Conservation (phyloP, 53 echinoderm and acorn worm species). For the Hippasteria phrygiana region DNA sequence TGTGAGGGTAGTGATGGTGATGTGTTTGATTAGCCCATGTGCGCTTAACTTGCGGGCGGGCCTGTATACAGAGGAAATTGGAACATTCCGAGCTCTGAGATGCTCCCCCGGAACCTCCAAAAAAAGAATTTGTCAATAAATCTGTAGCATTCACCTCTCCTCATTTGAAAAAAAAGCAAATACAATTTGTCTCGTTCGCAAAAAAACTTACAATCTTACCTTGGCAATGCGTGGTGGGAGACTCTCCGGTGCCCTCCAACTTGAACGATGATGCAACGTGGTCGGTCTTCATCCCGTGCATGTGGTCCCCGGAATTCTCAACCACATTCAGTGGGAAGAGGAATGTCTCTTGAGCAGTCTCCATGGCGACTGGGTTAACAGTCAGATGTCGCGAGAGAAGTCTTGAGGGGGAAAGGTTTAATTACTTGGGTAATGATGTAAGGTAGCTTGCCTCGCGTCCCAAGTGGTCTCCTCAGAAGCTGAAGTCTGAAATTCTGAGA, state of each 20-base stretch:
- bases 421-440: not conserved
- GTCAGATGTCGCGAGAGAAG: not conserved
- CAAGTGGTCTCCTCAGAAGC: not conserved
- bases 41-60: too few species aligned
- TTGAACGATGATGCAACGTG: not conserved
- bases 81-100: too few species aligned
- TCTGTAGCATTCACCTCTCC: too few species aligned
- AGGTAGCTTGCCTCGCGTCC: not conserved
- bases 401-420: not conserved
- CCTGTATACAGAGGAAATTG: too few species aligned
- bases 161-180: too few species aligned
- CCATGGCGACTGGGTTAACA: slow-evolving; percentile 10
- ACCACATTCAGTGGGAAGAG: not conserved
- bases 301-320: slow-evolving; percentile 3
- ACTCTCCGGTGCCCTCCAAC: not conserved
- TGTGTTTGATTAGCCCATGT: too few species aligned
- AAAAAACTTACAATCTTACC: not conserved
- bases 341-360: slow-evolving; percentile 24
- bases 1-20: too few species aligned
- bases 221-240: not conserved
- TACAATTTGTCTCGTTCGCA: too few species aligned
- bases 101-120: too few species aligned
- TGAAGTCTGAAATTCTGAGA: not conserved
- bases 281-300: not conserved
- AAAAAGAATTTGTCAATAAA: too few species aligned